Base-by-base conservation (phyloP, 1,140 invertebrate genomes). In the Heliconius hewitsoni region DNA sequence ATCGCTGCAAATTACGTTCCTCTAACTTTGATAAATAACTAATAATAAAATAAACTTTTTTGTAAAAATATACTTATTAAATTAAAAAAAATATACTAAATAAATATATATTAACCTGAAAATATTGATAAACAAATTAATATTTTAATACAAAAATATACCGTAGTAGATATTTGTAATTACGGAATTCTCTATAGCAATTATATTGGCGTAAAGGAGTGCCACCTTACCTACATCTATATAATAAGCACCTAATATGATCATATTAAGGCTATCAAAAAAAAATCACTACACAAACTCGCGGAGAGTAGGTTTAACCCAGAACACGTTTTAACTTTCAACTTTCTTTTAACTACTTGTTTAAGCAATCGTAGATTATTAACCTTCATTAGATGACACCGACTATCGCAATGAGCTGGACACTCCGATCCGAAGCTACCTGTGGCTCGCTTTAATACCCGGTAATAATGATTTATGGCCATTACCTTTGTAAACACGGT, bases 381-480 rank as follows among this genome's bases (percentile, higher is more conserved):
- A 86, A 78, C 82, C 82, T 86, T 87, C 87, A 92, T 91, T 91
- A 90, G 87, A 90, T 71, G 73, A 89, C 86, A 83, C 79, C 81
- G 4, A 83, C 83, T 88, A 85, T 87, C 85, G 87, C 84, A 86
- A 85, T 90, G 89, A 89, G 90, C 88, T 89, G 90, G 85, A 81
- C 78, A 84, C 83, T 82, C 80, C 80, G 81, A 84, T 86, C 85
- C 84, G 81, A 81, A 82, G 79, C 87, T 92, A 94, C 92, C 91
- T 94, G 92, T 91, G 86, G 91, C 89, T 91, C 85, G 82, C 74
- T 83, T 81, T 90, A 90, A 91, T 88, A 86, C 85, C 85, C 81
- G 84, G 89, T 89, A 92, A 92, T 92, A 92, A 90, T 90, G 92
- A 89, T 94, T 94, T 93, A 93, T 88, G 90, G 84, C 88, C 86